Conservation (phyloP, 2,113 vertebrate genomes). For the Hydropotes inermis region DNA sequence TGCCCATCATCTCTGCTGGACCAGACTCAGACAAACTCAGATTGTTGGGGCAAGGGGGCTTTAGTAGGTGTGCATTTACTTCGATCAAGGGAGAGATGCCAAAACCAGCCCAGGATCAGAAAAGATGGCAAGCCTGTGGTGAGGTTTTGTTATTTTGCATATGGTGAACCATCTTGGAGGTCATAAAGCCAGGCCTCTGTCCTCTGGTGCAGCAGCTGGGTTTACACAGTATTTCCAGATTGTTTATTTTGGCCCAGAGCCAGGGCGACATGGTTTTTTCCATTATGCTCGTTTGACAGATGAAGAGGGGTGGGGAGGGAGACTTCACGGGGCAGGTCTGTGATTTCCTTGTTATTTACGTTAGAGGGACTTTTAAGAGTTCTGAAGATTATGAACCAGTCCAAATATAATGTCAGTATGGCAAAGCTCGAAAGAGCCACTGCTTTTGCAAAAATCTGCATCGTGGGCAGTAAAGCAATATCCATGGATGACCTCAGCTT, state of each 20-base stretch:
- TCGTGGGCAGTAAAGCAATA: conserved; percentile 21
- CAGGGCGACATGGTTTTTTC: conserved; percentile 80
- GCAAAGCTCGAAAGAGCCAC: neutral
- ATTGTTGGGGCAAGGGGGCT: neutral
- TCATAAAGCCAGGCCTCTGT: conserved; percentile 72
- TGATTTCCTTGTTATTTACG: conserved; percentile 74
- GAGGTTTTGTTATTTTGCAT: conserved; percentile 72
- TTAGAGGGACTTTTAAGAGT: conserved; percentile 71
- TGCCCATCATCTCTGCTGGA: neutral
- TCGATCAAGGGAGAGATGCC: conserved; percentile 53
- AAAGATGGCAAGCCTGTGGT: conserved; percentile 47
- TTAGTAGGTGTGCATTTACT: conserved; percentile 27
- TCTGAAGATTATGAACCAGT: conserved; percentile 55
- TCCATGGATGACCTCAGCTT: neutral
- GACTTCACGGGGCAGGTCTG: conserved; percentile 60
- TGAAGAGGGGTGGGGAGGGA: conserved; percentile 58
- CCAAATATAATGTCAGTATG: conserved; percentile 54
- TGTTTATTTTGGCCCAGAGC: conserved; percentile 77
- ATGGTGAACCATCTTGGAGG: conserved; percentile 71
- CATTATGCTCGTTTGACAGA: conserved; percentile 71
- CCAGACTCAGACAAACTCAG: conserved; percentile 36
- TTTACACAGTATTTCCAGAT: conserved; percentile 78
- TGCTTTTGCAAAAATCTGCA: conserved; percentile 48
- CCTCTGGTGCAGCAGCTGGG: conserved; percentile 72
- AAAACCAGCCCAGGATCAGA: conserved; percentile 48